phyloP scores from a whole-genome alignment of 2,113 vertebrate genomes.

The Neodontobutis hainanensis region DNA sequence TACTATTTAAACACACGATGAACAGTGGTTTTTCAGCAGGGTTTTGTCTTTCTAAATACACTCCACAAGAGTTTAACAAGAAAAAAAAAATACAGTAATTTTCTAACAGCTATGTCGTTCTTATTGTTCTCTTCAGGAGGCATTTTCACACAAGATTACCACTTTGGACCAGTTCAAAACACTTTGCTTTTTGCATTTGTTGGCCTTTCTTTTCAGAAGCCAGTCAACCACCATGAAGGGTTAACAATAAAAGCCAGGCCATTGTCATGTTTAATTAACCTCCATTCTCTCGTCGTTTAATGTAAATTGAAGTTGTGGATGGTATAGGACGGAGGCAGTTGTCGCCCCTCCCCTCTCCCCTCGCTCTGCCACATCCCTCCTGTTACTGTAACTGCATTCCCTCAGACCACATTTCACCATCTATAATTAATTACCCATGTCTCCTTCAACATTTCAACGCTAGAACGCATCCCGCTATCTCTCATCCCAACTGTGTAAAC shows the following conservation, averaged over 20 bases:
- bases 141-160: constrained; percentile 8
- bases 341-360: constrained; percentile 10
- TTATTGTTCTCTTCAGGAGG: not conserved
- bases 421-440: constrained; percentile 78
- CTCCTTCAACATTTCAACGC: constrained; percentile 65
- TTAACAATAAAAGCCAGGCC: constrained; percentile 59
- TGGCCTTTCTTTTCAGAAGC: constrained; percentile 66
- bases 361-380: constrained; percentile 45
- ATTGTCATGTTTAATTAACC: constrained; percentile 76
- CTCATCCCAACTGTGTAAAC: constrained; percentile 48
- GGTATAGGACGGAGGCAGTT: constrained; percentile 15
- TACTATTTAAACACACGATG: constrained; percentile 17
- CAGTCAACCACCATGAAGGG: constrained; percentile 51
- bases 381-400: constrained; percentile 75
- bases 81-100: too few relatives aligned
- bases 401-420: constrained; percentile 71
- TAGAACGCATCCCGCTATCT: constrained; percentile 54
- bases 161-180: constrained; percentile 27
- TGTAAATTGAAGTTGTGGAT: constrained; percentile 73
- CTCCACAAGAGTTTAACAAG: too few relatives aligned
- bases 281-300: constrained; percentile 63
- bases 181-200: constrained; percentile 56
- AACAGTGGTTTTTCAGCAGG: not conserved
- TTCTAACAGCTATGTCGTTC: not conserved
- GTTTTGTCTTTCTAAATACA: not conserved